Evolutionary conservation across 2,113 vertebrate genomes (phyloP), one percentile per base, ranked within the genome.

Genomic region (Steatornis caripensis): DNA sequence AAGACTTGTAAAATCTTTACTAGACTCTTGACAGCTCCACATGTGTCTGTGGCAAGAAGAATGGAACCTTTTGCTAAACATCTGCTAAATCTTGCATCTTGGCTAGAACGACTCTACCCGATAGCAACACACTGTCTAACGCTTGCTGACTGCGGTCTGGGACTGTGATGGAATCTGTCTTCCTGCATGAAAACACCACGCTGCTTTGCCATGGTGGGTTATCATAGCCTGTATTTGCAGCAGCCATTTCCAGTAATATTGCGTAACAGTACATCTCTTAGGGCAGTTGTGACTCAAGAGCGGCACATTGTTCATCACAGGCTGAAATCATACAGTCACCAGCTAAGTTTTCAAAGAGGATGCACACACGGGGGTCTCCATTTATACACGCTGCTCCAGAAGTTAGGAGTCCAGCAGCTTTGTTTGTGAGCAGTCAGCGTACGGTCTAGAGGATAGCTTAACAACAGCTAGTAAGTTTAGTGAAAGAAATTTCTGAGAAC

Each of bases 1-100:
- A 98, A 97, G 95, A 96, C 97, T 97, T 98, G 90, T 98, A 98
- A 98, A 98, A 97, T 93, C 91, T 97, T 98, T 97, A 98, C 95
- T 97, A 97, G 97, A 78, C 96, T 97, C 98, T 95, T 97, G 98
- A 97, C 96, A 97, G 91, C 93, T 97, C 90, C 97, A 94, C 96
- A 97, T 98, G 97, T 95, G 81, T 97, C 89, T 96, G 97, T 97
- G 97, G 97, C 96, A 96, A 98, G 96, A 97, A 95, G 95, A 98
- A 97, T 96, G 96, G 97, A 98, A 98, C 95, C 87, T 98, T 98
- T 98, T 98, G 96, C 97, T 97, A 97, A 98, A 97, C 98, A 97
- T 98, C 97, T 98, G 98, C 95, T 97, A 97, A 98, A 96, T 91
- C 94, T 90, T 65, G 93, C 91, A 83, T 97, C 76, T 97, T 97